Percentiles rank a stretch among this genome's conserved stretches.
Conservation (phyloP, 2,113 vertebrate genomes). For the Urocitellus parryii region DNA sequence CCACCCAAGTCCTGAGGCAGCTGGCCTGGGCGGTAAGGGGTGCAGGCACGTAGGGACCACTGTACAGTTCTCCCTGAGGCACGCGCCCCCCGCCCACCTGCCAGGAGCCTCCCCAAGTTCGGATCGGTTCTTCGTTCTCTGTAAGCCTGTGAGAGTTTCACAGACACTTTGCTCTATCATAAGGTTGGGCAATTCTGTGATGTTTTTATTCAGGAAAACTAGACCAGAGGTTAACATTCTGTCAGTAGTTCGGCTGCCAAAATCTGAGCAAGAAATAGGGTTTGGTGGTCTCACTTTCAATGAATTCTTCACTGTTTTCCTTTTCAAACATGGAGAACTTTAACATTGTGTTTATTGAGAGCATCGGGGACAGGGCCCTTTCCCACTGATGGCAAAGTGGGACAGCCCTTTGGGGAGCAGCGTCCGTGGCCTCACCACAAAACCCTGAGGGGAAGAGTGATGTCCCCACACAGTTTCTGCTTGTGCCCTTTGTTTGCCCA, state of each 20-base stretch:
- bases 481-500: no score
- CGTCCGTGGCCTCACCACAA: no score
- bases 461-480: background rate
- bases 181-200: background rate
- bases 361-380: background rate
- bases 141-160: fast-evolving
- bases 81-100: no score
- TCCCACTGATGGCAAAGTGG: background rate
- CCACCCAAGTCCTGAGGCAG: background rate
- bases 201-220: background rate
- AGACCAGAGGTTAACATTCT: background rate
- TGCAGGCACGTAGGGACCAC: background rate
- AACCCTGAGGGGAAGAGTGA: background rate
- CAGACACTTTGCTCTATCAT: fast-evolving
- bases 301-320: background rate
- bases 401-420: background rate
- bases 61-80: background rate
- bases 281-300: no score
- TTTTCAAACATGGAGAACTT: background rate
- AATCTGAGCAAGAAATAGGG: background rate
- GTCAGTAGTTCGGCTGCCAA: no score
- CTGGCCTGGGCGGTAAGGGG: background rate
- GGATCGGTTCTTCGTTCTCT: fast-evolving
- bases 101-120: background rate
- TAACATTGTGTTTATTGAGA: background rate